Base-by-base conservation (phyloP, 2,888 invertebrate species). In the Oegoconia quadripuncta region DNA sequence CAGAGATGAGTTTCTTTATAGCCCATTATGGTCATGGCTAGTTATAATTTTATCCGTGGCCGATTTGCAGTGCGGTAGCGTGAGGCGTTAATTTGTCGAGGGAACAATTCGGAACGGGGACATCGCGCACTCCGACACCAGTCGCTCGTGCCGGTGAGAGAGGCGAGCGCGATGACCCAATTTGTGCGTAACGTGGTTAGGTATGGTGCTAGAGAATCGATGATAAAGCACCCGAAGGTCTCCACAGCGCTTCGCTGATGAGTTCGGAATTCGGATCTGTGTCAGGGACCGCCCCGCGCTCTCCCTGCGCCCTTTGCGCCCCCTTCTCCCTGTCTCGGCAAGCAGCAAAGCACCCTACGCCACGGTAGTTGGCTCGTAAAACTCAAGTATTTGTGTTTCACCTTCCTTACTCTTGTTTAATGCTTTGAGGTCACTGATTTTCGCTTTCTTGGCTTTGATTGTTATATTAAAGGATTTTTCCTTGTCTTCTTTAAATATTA, bases 141-240 rank as follows among this genome's bases (percentile, higher is more conserved):
- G 71, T 67, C 54, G 59, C 59, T 46, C 28, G 33, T n/a, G 16
- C 37, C 37, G 37, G 41, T 41, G 32, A 60, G 64, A 61, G 64
- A 69, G 60, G 55, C 65, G 64, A 62, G 59, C 76, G 70, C 61
- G 70, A 61, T 83, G 86, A 84, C 86, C 84, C 82, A 86, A 80
- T 84, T 86, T 67, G 76, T 75, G 69, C 76, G 74, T 75, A 67
- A 71, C 66, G 64, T 65, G 63, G 64, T 62, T 63, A 73, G 71
- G 22, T 14, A 20, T 74, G 73, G 67, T 72, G 65, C 58, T 68
- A 74, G 71, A n/a, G 79, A 82, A 83, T 84, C 84, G 75, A 83
- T 84, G 84, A 77, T 77, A 74, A 71, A 75, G 70, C 74, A 76
- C 64, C 75, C 79, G 74, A 82, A 78, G 81, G 79, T 72, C 80